A percentile compares a stretch with the other conserved stretches of the same genome.
These are phyloP conservation scores for Erebia epiphron DNA, from an alignment of 2,888 invertebrate species.

Conservation along the genomic window DNA sequence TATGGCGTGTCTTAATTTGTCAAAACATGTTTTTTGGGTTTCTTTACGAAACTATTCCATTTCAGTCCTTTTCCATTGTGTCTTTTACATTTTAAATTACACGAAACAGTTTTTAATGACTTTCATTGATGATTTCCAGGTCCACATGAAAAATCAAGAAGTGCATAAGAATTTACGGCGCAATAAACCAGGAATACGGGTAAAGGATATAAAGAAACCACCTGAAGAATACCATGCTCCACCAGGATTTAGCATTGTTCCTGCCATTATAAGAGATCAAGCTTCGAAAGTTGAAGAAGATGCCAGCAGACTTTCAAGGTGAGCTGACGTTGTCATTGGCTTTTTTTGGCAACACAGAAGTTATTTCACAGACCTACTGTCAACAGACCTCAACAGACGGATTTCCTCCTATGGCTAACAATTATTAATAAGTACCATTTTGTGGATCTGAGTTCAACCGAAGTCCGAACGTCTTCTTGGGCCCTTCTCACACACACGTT, in stretches of 20 bases:
- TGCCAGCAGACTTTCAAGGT: conserved; percentile 74
- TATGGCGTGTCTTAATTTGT: not conserved
- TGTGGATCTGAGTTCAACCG: too few species aligned
- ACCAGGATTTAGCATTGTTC: conserved; percentile 84
- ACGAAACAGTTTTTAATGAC: too few species aligned
- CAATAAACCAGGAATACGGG: conserved; percentile 83
- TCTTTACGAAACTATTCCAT: not conserved
- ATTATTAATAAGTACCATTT: too few species aligned
- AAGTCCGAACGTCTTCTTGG: too few species aligned
- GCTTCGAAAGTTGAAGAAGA: conserved; percentile 66
- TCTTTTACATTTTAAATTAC: not conserved
- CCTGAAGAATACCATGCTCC: conserved; percentile 84
- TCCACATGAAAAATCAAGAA: conserved; percentile 86
- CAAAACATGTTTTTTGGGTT: not conserved
- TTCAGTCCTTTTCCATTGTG: too few species aligned
- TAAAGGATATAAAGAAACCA: conserved; percentile 79
- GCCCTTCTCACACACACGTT: too few species aligned
- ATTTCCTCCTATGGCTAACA: too few species aligned
- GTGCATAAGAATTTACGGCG: conserved; percentile 85
- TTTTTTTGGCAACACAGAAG: too few species aligned
- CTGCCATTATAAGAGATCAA: conserved; percentile 74
- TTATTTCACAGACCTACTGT: too few species aligned
- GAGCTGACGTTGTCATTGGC: conserved; percentile 2
- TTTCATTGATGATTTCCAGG: conserved; percentile 59
- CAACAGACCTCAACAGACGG: too few species aligned